Percentiles rank a stretch among this genome's conserved stretches.
phyloP scores from a whole-genome alignment of 2,113 vertebrate genomes.

The Pionites leucogaster region DNA sequence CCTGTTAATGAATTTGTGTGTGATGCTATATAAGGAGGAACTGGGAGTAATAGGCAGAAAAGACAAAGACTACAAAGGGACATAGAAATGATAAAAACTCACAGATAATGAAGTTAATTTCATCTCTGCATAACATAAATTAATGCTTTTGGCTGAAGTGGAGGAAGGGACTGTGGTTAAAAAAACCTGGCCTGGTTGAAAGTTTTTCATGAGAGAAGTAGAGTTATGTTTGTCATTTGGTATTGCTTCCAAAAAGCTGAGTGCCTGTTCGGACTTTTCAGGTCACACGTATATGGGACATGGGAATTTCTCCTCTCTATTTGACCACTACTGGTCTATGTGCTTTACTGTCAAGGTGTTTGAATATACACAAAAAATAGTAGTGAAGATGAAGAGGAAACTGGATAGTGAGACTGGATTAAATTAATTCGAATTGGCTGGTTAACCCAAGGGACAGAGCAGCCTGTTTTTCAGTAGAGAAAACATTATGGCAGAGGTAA shows the following conservation, averaged over 20 bases:
- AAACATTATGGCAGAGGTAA: neutral
- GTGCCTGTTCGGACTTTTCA: neutral
- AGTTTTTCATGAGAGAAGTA: neutral
- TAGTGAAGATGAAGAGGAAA: neutral
- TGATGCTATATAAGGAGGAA: slow-evolving; percentile 14
- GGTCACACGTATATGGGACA: neutral
- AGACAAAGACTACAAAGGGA: slow-evolving; percentile 4
- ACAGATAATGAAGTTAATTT: slow-evolving; percentile 25
- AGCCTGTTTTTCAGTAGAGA: neutral
- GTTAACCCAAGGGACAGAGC: neutral
- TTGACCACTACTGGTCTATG: neutral
- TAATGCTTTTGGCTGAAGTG: neutral
- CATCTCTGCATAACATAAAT: neutral
- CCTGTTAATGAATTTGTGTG: slow-evolving; percentile 39
- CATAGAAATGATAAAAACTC: neutral
- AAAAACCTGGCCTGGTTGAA: neutral
- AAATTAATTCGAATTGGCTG: neutral
- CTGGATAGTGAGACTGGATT: neutral
- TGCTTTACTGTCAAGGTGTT: neutral
- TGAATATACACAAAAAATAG: neutral
- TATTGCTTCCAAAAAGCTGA: neutral
- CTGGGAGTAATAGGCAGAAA: slow-evolving; percentile 7
- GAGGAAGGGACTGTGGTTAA: neutral
- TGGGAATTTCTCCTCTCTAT: neutral
- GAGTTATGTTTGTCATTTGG: neutral